Base-by-base conservation (phyloP, 2,797 vertebrate species). In the Urophycis tenuis region DNA sequence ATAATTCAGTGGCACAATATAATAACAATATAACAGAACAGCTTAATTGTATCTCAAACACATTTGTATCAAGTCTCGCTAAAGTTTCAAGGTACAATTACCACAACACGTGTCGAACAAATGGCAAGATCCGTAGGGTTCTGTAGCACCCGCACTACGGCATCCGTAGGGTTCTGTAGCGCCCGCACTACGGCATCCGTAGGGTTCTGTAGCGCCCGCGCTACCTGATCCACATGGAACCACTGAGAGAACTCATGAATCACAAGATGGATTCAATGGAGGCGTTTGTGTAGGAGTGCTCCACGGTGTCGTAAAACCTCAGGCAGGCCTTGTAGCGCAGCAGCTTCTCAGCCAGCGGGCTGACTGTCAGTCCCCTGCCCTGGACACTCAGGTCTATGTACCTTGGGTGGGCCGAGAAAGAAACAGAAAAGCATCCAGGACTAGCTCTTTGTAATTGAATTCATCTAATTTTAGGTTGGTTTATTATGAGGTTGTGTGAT, bases 331-430 rank as follows among this genome's bases (percentile, higher is more conserved):
- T 93, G 77, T 93, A 94, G 73, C 93, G 93, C 78, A 94, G 75
- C 83, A 96, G 92, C 69, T 95, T 96, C 86, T 95, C 95, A 39
- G 92, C 90, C 80, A 95, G 89, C 79, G 91, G 85, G 83, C 85
- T 93, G 80, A 84, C 86, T 84, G 78, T 82, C 79, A 92, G 88
- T 3, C 90, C 92, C 80, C 84, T 86, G 11, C 85, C 91, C 80
- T 90, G 89, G 79, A 91, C 89, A 64, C 91, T 93, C 84, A 97
- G 88, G 82, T 93, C 91, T 73, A 85, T 85, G 87, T 96, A 98
- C 80, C 97, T 98, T 10, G 11, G 83, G 60, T 19, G 25, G 9
- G 75, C 7, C 60, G 73, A 49, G 75, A 22, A 17, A 39, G 0
- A 9, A 64, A 36, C 73, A 33, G 34, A 72, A 71, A 79, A 11